Evolutionary conservation across 2,888 invertebrate species (phyloP), one percentile per base, ranked within the genome.

Genomic region (Plagodis dolabraria): DNA sequence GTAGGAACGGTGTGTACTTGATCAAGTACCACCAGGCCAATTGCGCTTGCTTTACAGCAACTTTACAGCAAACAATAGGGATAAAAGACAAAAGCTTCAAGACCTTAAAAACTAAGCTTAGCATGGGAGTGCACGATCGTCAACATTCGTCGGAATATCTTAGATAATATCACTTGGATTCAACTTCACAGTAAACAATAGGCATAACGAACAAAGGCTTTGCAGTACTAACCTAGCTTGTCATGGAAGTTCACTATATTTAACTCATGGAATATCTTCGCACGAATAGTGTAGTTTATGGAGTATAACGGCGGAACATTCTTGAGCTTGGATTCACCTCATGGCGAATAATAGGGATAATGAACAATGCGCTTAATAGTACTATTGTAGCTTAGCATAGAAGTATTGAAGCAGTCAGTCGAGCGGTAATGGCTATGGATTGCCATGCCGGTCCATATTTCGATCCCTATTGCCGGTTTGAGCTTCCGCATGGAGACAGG

Each of bases 261-360:
- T 76, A 99, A 94, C 8, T 99, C 99, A 40, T 99, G 95, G 88
- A 99, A 99, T 99, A 99, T 99, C 94, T 99, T 99, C 48, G 99
- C 99, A 10, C 99, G 99, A 74, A 99, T 99, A 33, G 99, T 99
- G 99, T 67, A 99, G 99, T 92, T 99, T 99, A 91, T 99, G 99
- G 9, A 99, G 93, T 45, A 99, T 96, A 94, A 99, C 97, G 48
- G 99, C 96, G 52, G 99, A 99, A 99, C 99, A 99, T 93, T 99
- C 99, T 86, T 99, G 99, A 71, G 97, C 97, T 76, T 99, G 98
- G 61, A 99, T 94, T 99, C 99, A 99, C 82, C 97, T 97, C 99
- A 99, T 99, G 5, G 99, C 99, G 22, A 22, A 22, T 22, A 22
- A 22, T 22, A 22, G 22, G 22, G 22, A 22, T 22, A 22, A 22